Evolutionary conservation across 1,140 invertebrate genomes (phyloP), one percentile per base, ranked within the genome.

Genomic region (Macrosteles quadrilineatus): DNA sequence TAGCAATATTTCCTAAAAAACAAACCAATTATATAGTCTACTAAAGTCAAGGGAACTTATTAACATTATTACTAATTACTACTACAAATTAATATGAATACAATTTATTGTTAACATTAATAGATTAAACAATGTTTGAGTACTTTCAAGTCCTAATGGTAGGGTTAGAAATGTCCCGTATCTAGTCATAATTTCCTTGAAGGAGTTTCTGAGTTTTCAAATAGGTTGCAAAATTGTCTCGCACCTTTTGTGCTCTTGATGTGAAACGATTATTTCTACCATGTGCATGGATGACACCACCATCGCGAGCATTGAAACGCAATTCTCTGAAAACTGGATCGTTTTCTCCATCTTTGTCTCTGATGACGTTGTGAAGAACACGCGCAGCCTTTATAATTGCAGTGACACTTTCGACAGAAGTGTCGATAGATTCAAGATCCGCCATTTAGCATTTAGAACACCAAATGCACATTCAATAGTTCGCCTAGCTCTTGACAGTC

Each of bases 401-500:
- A 31, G 21, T 47, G 23, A 63, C 69, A 32, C 30, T 71, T 68
- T 45, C 27, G 11, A 36, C 53, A 32, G 17, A n/a, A 11, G 67
- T 57, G 63, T 73, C 65, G n/a, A 73, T 71, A 6, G 65, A 23
- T 47, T 67, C 25, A 70, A 65, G 27, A 70, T 67, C 19, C 62
- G 50, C 62, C 69, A 70, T 65, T 70, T 70, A 14, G 67, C 47
- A 59, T 62, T 65, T 25, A 69, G 19, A 36, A 85, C 83, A 17
- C 83, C 83, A 76, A 86, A 85, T 0, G 78, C 78, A 77, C 85
- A 85, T 77, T 86, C 84, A 3, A 84, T 77, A 23, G 81, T 75
- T 71, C 78, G 75, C 12, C 80, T 69, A 32, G 78, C 77, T 67
- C 77, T 71, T 30, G 76, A 81, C n/a, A 82, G 30, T 14, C 75